Conservation (phyloP, 2,888 invertebrate species). For the Timema podura region DNA sequence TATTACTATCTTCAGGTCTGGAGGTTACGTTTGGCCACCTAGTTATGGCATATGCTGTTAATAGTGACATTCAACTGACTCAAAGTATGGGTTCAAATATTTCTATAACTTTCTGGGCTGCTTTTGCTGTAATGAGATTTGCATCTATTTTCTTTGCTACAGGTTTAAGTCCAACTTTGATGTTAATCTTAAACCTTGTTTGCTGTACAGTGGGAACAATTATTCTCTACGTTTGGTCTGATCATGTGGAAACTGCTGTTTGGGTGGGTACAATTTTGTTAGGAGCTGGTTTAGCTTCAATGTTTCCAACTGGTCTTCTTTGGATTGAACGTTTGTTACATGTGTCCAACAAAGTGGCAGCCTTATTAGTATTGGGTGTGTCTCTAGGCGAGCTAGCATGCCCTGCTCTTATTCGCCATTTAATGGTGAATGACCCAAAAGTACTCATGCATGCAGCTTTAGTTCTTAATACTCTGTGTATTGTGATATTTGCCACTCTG, state of each 20-base stretch:
- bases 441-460: slow-evolving; percentile 43
- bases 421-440: slow-evolving; percentile 41
- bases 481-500: slow-evolving; percentile 40
- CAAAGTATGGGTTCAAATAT: slow-evolving; percentile 42
- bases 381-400: slow-evolving; percentile 45
- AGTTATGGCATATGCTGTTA: slow-evolving; percentile 43
- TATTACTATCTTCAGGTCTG: slow-evolving; percentile 44
- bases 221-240: slow-evolving; percentile 39
- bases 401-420: slow-evolving; percentile 42
- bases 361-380: slow-evolving; percentile 45
- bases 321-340: slow-evolving; percentile 46
- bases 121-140: slow-evolving; percentile 44
- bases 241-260: slow-evolving; percentile 37
- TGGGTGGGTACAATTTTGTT: slow-evolving; percentile 44
- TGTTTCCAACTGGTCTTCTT: slow-evolving; percentile 46
- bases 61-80: slow-evolving; percentile 39
- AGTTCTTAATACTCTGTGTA: slow-evolving; percentile 36
- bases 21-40: slow-evolving; percentile 47
- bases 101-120: slow-evolving; percentile 46
- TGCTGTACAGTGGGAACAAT: slow-evolving; percentile 40
- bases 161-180: slow-evolving; percentile 41
- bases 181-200: slow-evolving; percentile 43
- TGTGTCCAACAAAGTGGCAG: slow-evolving; percentile 45
- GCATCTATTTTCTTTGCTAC: slow-evolving; percentile 43
- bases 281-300: slow-evolving; percentile 46